These are phyloP conservation scores for Lamproptera curius DNA, from an alignment of 2,888 invertebrate genomes.

Conservation along the genomic window DNA sequence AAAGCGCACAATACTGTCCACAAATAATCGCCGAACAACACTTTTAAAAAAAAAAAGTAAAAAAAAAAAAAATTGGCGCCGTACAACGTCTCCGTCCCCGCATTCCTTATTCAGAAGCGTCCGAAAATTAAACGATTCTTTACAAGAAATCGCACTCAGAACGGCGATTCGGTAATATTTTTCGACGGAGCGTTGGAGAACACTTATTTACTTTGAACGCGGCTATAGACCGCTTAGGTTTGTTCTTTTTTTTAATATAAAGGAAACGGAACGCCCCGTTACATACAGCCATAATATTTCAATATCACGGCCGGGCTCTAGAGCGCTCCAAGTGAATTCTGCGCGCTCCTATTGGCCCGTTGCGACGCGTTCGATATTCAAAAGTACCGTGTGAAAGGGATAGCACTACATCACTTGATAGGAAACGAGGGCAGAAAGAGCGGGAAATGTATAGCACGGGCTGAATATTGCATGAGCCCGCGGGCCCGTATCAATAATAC, in stretches of 20 bases:
- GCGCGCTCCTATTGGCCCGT: constrained; percentile 53
- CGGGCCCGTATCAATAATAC: constrained; percentile 74
- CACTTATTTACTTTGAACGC: constrained; percentile 58
- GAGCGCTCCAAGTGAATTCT: constrained; percentile 59
- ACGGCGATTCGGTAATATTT: constrained; percentile 60
- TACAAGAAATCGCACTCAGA: constrained; percentile 75
- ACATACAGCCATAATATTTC: constrained; percentile 69
- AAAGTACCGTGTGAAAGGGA: constrained; percentile 45
- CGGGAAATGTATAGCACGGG: constrained; percentile 40
- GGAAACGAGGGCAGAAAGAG: constrained; percentile 26
- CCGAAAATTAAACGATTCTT: constrained; percentile 63
- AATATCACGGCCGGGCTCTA: constrained; percentile 64
- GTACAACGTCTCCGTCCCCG: constrained; percentile 28
- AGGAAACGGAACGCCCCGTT: constrained; percentile 63
- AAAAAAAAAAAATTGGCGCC: constrained; percentile 7
- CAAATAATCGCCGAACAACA: constrained; percentile 3
- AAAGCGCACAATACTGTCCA: constrained; percentile 2
- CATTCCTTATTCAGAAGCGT: constrained; percentile 72
- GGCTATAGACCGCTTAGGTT: constrained; percentile 48
- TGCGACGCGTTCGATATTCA: constrained; percentile 47
- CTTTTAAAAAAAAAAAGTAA: constrained; percentile 12
- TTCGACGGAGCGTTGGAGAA: constrained; percentile 52
- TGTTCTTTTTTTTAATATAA: constrained; percentile 72
- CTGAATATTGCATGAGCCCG: constrained; percentile 69
- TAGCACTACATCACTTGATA: constrained; percentile 18